These are phyloP conservation scores for Antheraea mylitta DNA, from an alignment of 1,140 invertebrate genomes.

Conservation along the genomic window DNA sequence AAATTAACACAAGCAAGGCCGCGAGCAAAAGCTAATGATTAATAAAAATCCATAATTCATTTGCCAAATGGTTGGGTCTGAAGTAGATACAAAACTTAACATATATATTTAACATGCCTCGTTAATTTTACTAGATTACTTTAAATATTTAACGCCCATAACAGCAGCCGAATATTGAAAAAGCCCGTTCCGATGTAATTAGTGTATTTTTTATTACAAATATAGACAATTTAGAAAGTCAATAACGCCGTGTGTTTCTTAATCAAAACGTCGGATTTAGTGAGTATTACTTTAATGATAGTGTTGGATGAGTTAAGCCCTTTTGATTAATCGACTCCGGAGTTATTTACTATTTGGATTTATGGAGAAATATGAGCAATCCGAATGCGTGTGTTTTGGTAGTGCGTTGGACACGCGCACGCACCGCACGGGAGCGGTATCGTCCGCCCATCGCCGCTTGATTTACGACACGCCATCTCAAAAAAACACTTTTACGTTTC, in stretches of 20 bases:
- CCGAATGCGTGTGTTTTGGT: slow-evolving; percentile 19
- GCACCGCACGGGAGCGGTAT: slow-evolving; percentile 52
- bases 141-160: slow-evolving; percentile 12
- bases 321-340: slow-evolving; percentile 54
- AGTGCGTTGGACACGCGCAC: slow-evolving; percentile 29
- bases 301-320: slow-evolving; percentile 56
- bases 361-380: slow-evolving; percentile 33
- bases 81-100: background rate
- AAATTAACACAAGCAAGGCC: too few relatives aligned
- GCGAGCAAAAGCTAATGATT: background rate
- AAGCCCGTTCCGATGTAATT: slow-evolving; percentile 31
- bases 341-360: slow-evolving; percentile 51
- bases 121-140: background rate
- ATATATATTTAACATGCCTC: background rate
- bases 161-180: slow-evolving; percentile 4
- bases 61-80: background rate
- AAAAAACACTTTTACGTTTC: slow-evolving; percentile 46
- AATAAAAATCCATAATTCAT: background rate
- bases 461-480: slow-evolving; percentile 57
- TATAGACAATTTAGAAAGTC: slow-evolving; percentile 59
- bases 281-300: slow-evolving; percentile 69
- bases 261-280: slow-evolving; percentile 75
- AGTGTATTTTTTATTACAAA: slow-evolving; percentile 52
- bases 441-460: slow-evolving; percentile 57
- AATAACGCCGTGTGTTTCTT: slow-evolving; percentile 59